Base-by-base conservation (phyloP, 2,797 vertebrate species). In the Adelosebastes latens region DNA sequence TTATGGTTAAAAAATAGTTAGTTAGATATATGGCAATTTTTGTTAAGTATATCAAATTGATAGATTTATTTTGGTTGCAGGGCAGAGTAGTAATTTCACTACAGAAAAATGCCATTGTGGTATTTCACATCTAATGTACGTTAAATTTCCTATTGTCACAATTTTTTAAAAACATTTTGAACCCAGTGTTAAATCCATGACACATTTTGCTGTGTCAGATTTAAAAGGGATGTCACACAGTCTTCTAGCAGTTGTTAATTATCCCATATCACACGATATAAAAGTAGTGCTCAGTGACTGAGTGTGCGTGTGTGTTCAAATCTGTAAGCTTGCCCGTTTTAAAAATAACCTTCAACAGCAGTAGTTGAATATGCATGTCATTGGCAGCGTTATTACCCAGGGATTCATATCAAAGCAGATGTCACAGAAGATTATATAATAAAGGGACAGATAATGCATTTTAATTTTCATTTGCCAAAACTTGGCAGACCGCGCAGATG, bases 321-420 rank as follows among this genome's bases (percentile, higher is more conserved):
- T 59, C 60, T 60, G 67, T 32, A 11, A 59, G 8, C 62, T 49
- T 42, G 12, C 36, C 27, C 56, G 36, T 42, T 68, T 18, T 36
- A 62, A 71, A 60, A 75, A 72, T 72, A 63, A 58, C 67, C 49
- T 36, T 61, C 4, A 46, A 61, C 73, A 71, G 62, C 66, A 56
- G 39, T 27, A 27, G 27, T 56, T 82, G 53, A 82, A 69, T 82
- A 77, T 86, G 71, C 27, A 82, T 39, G 29, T 65, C 2, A 60
- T n/a, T 81, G 5, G 53, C 72, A 74, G 61, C 49, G 34, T 61
- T 72, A 62, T 72, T 25, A 67, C 61, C 9, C 46, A 36, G 61
- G 34, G 82, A 75, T 49, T 72, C 27, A 62, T 76, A 31, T 59
- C 49, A 72, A 39, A 66, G 67, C 56, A 72, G 55, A 29, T 77